Evolutionary conservation across 2,113 vertebrate genomes (phyloP).

Genomic region (Mormyrus iriodes): DNA sequence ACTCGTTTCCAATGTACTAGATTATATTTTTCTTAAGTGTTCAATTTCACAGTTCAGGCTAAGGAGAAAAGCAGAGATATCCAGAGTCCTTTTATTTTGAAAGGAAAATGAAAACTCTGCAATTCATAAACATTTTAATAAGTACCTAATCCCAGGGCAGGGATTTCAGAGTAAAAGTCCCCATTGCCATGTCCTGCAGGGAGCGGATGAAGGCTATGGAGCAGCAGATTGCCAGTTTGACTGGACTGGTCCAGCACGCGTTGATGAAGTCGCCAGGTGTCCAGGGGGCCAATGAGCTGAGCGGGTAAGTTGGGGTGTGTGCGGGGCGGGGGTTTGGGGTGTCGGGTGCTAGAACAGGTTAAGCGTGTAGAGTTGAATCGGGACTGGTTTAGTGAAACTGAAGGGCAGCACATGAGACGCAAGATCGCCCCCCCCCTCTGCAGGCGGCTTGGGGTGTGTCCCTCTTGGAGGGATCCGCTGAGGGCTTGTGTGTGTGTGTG

Average conservation of each 20-base stretch:
- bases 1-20: not conserved
- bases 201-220: constrained; percentile 95
- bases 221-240: constrained; percentile 90
- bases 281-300: constrained; percentile 69
- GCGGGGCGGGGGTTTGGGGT: not conserved
- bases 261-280: constrained; percentile 77
- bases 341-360: not conserved
- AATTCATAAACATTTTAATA: not conserved
- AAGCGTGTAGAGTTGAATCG: not conserved
- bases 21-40: not conserved
- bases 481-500: not conserved
- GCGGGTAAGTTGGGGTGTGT: constrained; percentile 64
- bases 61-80: not conserved
- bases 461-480: not conserved
- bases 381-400: not conserved
- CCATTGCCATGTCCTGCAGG: constrained; percentile 65
- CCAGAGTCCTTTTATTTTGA: not conserved
- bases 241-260: constrained; percentile 87
- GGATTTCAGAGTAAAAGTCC: not conserved
- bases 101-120: not conserved
- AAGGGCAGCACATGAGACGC: not conserved
- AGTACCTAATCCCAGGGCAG: not conserved
- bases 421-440: not conserved
- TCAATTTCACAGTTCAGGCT: not conserved
- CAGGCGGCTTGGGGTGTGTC: not conserved